Base-by-base conservation (phyloP, 1,140 invertebrate genomes). In the Drosophila nasuta region DNA sequence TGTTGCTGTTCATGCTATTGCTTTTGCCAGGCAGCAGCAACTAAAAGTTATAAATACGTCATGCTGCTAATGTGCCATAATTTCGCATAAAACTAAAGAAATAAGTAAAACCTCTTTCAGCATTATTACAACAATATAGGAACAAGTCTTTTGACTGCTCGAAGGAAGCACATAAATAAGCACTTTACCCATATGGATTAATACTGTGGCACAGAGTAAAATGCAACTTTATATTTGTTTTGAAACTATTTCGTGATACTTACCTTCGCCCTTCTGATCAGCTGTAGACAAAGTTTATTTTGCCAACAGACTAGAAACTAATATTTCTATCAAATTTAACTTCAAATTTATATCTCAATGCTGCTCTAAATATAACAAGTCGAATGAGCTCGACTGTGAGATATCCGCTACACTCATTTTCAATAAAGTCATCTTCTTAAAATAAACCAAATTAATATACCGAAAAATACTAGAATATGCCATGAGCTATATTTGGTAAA, bases 21-120 rank as follows among this genome's bases (percentile, higher is more conserved):
- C 41, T 41, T 41, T 41, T 79, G 73, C 65, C 30, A 33, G 6
- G 30, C 30, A 33, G 67, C 48, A 74, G n/a, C 60, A 52, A 82
- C 79, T 68, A 66, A 69, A 78, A 87, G 77, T 88, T 82, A 59
- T 77, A 77, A 80, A 71, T 80, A 82, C 75, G 59, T 75, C 70
- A 77, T 69, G 20, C 66, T 70, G 58, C 64, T 77, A 87, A 87
- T 82, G 67, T 69, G 79, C 41, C 68, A 58, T 62, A 87, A 80
- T 86, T 79, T 79, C 25, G 64, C 58, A 69, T 69, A 49, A 48
- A 77, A 76, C 59, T 48, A 60, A 49, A 41, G 35, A 51, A 62
- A 56, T 63, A 20, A 54, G 43, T 48, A 38, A 59, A 70, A 77
- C 48, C 48, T 60, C 52, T 5, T 28, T 51, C 13, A 65, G 57